Percentiles rank a stretch among this genome's conserved stretches.
Evolutionary conservation across 30 jellyfish, hydroid and myxozoan species (phyloP).

Genomic region (Euphysa ruthae): DNA sequence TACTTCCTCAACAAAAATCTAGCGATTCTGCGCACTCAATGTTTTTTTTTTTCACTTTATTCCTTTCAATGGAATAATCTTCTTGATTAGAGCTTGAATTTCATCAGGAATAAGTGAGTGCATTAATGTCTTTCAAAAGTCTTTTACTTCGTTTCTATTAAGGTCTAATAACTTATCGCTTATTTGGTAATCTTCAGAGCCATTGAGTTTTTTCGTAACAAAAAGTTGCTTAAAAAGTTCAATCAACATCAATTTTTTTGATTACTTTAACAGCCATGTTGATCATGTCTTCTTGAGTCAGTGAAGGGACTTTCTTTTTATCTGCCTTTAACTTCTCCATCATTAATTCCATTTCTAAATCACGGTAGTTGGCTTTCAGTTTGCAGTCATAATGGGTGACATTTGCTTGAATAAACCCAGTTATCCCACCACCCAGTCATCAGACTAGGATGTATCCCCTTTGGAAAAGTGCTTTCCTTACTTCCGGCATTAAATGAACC

Average conservation of each 20-base stretch:
- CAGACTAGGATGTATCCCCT: constrained; percentile 51
- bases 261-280: constrained; percentile 3
- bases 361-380: constrained; percentile 20
- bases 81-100: too few species aligned
- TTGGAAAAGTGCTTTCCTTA: constrained; percentile 24
- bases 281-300: constrained; percentile 45
- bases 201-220: too few species aligned
- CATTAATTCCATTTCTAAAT: constrained; percentile 36
- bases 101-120: too few species aligned
- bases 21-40: too few species aligned
- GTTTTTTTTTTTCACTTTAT: too few species aligned
- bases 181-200: not conserved
- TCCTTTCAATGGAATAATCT: too few species aligned
- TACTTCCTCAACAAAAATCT: too few species aligned
- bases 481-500: constrained; percentile 63
- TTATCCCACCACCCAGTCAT: constrained; percentile 68
- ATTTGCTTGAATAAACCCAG: constrained; percentile 45
- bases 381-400: constrained; percentile 28
- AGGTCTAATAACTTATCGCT: not conserved
- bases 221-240: too few species aligned
- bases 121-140: not conserved
- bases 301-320: constrained; percentile 39
- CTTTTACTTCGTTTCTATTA: not conserved
- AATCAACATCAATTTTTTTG: too few species aligned
- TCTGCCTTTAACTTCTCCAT: not conserved